These are phyloP conservation scores for Urocolius indicus DNA, from an alignment of 2,113 vertebrate genomes.

Conservation along the genomic window DNA sequence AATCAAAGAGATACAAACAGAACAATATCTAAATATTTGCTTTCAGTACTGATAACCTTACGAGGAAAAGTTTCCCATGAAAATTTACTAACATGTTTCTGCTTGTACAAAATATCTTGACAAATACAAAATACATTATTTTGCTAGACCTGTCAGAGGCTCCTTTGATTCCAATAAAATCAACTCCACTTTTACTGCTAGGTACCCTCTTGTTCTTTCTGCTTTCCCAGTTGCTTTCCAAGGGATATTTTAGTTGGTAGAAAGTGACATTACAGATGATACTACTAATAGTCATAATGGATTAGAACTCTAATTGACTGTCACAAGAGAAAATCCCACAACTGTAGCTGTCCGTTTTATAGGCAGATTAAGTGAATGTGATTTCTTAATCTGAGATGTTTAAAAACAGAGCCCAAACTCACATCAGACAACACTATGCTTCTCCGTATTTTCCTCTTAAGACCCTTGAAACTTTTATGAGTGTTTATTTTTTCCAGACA, in stretches of 20 bases:
- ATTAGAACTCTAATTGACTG: background rate
- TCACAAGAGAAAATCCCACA: background rate
- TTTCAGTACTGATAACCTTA: background rate
- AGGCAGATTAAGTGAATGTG: background rate
- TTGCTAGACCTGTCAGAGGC: background rate
- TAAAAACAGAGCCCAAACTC: background rate
- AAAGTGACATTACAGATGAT: background rate
- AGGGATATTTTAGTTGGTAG: background rate
- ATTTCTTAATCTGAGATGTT: background rate
- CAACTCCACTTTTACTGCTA: background rate
- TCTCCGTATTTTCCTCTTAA: background rate
- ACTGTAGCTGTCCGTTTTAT: background rate
- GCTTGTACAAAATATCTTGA: background rate
- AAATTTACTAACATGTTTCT: background rate
- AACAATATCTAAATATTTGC: background rate
- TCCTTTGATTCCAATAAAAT: background rate
- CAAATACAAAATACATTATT: background rate
- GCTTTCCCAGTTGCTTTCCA: background rate
- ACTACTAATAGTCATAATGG: background rate
- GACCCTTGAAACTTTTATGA: background rate
- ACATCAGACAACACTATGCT: background rate
- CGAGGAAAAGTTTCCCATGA: background rate
- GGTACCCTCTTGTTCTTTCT: background rate
- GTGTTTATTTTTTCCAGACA: background rate
- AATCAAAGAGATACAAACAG: background rate